These are phyloP conservation scores for Penaeus japonicus DNA, from an alignment of 1,140 invertebrate genomes.

Conservation along the genomic window DNA sequence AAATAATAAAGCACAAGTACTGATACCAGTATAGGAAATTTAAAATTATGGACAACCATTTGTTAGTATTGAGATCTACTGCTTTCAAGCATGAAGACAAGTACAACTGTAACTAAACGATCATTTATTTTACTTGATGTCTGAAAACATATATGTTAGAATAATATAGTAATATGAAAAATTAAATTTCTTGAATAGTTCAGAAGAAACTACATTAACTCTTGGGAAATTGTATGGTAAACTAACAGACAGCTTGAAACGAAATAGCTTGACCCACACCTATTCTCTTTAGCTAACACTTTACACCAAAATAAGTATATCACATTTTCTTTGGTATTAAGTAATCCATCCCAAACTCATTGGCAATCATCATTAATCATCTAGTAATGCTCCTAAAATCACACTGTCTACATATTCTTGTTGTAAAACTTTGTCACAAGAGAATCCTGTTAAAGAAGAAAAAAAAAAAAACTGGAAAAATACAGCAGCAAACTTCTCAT, in stretches of 20 bases:
- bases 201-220: conserved; percentile 2
- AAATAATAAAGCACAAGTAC: conserved; percentile 13
- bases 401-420: too few relatives aligned
- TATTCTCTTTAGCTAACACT: too few relatives aligned
- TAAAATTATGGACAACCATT: conserved; percentile 10
- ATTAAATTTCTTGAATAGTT: not conserved
- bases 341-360: not conserved
- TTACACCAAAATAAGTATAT: not conserved
- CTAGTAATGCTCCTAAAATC: too few relatives aligned
- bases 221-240: not conserved
- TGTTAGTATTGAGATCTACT: conserved; percentile 18
- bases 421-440: too few relatives aligned
- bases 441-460: too few relatives aligned
- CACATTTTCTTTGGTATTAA: conserved; percentile 14
- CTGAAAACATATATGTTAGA: not conserved
- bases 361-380: not conserved
- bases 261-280: conserved; percentile 8
- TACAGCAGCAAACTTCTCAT: too few relatives aligned
- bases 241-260: not conserved
- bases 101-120: not conserved
- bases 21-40: not conserved
- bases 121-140: not conserved
- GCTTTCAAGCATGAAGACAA: not conserved
- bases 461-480: too few relatives aligned
- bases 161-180: not conserved